phyloP scores from a whole-genome alignment of 2,888 invertebrate species.

The Morinoia aosen region DNA sequence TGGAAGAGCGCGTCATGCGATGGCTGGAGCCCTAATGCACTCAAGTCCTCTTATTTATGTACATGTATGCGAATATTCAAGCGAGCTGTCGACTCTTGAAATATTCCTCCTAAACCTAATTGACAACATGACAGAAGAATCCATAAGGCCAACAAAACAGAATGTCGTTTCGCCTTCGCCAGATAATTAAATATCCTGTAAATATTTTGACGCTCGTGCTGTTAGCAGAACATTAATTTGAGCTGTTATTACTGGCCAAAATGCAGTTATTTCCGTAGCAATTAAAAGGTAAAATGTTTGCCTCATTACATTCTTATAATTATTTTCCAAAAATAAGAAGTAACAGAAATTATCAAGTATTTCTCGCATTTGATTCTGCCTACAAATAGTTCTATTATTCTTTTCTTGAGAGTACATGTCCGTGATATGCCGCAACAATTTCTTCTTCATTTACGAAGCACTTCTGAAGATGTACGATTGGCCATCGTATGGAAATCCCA shows the following conservation, averaged over 20 bases:
- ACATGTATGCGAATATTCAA: conserved; percentile 36
- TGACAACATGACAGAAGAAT: conserved; percentile 21
- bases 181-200: neutral
- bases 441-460: neutral
- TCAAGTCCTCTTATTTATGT: neutral
- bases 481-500: neutral
- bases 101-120: conserved; percentile 25
- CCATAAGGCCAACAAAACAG: neutral
- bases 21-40: neutral
- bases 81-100: conserved; percentile 9
- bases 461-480: neutral
- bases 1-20: neutral
- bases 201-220: neutral
- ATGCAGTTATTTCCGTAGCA: neutral
- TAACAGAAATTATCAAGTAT: neutral
- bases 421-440: neutral
- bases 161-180: neutral
- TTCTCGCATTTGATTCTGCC: neutral
- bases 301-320: neutral
- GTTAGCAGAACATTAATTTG: neutral
- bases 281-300: neutral
- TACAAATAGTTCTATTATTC: neutral
- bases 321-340: neutral
- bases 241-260: neutral
- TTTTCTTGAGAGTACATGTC: neutral